Percentiles rank a stretch among this genome's conserved stretches.
Evolutionary conservation across 2,888 invertebrate species (phyloP).

Genomic region (Apoderus coryli): DNA sequence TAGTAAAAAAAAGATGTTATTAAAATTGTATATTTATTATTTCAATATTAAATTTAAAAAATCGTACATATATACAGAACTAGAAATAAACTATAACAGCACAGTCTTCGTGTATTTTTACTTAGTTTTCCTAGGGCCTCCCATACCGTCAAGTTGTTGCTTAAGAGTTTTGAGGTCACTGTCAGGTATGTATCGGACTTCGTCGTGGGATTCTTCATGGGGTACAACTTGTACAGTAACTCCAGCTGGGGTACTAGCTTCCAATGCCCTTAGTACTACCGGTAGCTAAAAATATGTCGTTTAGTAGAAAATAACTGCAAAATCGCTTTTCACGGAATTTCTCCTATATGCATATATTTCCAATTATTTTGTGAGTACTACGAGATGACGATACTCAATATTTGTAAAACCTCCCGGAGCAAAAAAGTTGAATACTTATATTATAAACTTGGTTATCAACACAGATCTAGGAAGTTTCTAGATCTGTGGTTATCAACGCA

Average conservation of each 20-base stretch:
- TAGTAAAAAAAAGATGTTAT: too few species aligned
- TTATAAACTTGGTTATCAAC: too few species aligned
- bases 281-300: constrained; percentile 42
- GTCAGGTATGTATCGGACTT: constrained; percentile 73
- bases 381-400: too few species aligned
- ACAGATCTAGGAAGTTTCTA: too few species aligned
- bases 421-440: too few species aligned
- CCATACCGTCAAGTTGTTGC: constrained; percentile 54
- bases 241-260: constrained; percentile 64
- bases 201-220: constrained; percentile 52
- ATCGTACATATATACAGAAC: too few species aligned
- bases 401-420: too few species aligned
- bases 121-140: constrained; percentile 38
- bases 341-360: constrained; percentile 1
- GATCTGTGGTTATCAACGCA: too few species aligned
- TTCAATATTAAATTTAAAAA: too few species aligned
- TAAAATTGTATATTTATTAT: too few species aligned
- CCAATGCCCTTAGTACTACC: constrained; percentile 57
- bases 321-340: not conserved
- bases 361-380: not conserved
- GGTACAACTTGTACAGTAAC: constrained; percentile 54
- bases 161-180: constrained; percentile 61
- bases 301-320: constrained; percentile 11
- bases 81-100: too few species aligned
- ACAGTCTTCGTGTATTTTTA: too few species aligned